Base-by-base conservation (phyloP, 1,140 invertebrate genomes). In the Mycetomoellerius zeteki region DNA sequence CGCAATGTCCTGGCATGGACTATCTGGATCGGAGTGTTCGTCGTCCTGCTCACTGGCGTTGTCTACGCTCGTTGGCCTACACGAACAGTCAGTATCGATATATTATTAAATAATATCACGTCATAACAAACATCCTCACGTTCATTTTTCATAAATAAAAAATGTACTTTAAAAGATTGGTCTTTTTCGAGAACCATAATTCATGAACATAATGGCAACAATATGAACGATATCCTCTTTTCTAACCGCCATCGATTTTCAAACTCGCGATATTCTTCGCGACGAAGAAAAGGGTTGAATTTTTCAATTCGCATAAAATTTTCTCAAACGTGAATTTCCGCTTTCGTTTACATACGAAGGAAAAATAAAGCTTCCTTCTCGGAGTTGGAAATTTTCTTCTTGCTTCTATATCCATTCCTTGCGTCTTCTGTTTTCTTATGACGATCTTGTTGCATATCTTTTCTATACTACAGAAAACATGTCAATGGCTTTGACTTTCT, bases 61-160 rank as follows among this genome's bases (percentile, higher is more conserved):
- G 91, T 94, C 54, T 94, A 94, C 72, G 87, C 90, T 27, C 93
- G 90, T 8, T 94, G 93, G 93, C 91, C 93, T 6, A 92, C 92
- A 72, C 76, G 91, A 88, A 92, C 93, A 89, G 94, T 94, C 65
- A 94, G 93, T 90, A 52, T 30, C 27, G 3, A 50, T 16, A 4
- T 56, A 75, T 21, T 21, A 30, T 73, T 8, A 33, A 65, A n/a
- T 30, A 16, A 30, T 33, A 21, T 6, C n/a, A 67, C 0, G 10
- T 8, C 47, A 4, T n/a, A n/a, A 54, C 2, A 52, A 7, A 19
- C 12, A 33, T 30, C 6, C 33, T 37, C 8, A 14, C 4, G 3
- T 60, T 0, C 21, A 76, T 60, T 43, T 24, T 76, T 16, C 3
- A 58, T 8, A 19, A 76, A 76, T 6, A 33, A 37, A 37, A 24